These are phyloP conservation scores for Mallateleia sp. DNA, from an alignment of 2,888 invertebrate species.

Conservation along the genomic window DNA sequence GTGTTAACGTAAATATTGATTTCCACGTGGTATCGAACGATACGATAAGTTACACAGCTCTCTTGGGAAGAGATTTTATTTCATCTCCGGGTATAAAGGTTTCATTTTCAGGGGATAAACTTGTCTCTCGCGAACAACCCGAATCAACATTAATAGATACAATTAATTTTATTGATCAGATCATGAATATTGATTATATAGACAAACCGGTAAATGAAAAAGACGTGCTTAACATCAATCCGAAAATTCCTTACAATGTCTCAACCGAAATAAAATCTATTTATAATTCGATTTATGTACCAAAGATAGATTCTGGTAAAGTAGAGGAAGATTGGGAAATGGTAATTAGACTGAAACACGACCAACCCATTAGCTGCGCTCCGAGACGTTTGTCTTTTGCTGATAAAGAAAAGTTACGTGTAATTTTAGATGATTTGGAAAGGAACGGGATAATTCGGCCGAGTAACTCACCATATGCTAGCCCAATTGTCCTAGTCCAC, in stretches of 20 bases:
- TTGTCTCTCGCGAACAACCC: neutral
- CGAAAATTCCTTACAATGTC: neutral
- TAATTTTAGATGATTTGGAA: constrained; percentile 25
- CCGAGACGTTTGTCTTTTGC: constrained; percentile 37
- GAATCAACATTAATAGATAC: neutral
- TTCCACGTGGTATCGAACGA: neutral
- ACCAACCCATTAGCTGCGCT: constrained; percentile 20
- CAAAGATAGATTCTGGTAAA: neutral
- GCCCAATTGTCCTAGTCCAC: neutral
- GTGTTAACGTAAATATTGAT: neutral
- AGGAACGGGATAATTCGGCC: neutral
- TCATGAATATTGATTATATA: constrained; percentile 1
- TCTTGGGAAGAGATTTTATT: neutral
- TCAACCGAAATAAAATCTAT: neutral
- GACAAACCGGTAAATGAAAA: neutral
- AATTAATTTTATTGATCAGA: neutral
- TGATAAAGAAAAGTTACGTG: constrained; percentile 39
- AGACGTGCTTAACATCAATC: neutral
- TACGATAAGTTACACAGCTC: neutral
- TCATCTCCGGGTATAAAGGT: neutral
- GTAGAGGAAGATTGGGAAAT: constrained; percentile 6
- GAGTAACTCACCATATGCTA: neutral
- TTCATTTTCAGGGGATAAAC: neutral
- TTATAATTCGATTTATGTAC: neutral
- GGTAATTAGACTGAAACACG: constrained; percentile 20